Base-by-base conservation (phyloP, 2,113 vertebrate genomes). In the Catharus bicknelli region DNA sequence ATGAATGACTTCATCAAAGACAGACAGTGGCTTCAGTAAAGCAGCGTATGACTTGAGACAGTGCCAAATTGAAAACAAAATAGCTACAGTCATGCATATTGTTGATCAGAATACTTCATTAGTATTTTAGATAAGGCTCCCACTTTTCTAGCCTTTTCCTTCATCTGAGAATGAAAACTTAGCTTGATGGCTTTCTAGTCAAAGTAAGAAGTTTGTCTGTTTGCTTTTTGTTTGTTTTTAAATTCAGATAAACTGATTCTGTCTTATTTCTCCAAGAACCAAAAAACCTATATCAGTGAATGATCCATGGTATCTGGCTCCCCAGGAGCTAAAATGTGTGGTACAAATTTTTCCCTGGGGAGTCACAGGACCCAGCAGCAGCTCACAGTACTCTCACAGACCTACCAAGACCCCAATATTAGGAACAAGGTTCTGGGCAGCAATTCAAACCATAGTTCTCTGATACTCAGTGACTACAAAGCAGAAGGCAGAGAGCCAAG, bases 41-140 rank as follows among this genome's bases (percentile, higher is more conserved):
- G 9, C 34, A 79, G 4, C 42, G 11, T 54, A 77, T 58, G 32
- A 69, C 34, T 54, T 27, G 27, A 26, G 42, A 14, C 11, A 36
- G 19, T 68, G 64, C 21, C n/a, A 86, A 77, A 81, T 36, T 38
- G n/a, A 51, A 95, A 90, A 36, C 8, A 43, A 72, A 72, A 86
- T 48, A 77, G 42, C 25, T 76, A 55, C 6, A 61, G 13, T 51
- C 14, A 45, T 27, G 13, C 22, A 32, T 5, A 48, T 18, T 43
- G 16, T 45, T 64, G 12, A 68, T 76, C 23, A 83, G 21, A 73
- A 23, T 27, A 63, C 8, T 42, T 4, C 2, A 26, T 59, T 61
- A 53, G 23, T 13, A 16, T 36, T 73, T n/a, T 20, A 61, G 19
- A 11, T 36, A 70, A 68, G 3, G 5, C 15, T 83, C 14, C 5